Evolutionary conservation across 2,888 invertebrate species (phyloP).

Genomic region (Metalampra italica): DNA sequence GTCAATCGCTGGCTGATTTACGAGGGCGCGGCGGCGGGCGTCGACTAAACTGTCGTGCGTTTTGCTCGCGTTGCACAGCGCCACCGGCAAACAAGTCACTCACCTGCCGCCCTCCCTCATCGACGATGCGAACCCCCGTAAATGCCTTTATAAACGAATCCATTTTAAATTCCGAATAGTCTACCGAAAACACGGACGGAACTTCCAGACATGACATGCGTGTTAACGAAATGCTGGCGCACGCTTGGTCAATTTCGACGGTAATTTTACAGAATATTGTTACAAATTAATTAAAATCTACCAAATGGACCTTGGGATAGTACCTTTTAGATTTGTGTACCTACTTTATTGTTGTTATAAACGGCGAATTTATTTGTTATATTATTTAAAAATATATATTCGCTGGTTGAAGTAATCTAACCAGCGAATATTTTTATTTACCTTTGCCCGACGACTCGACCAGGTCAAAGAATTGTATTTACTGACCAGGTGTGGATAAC

Average conservation of each 20-base stretch:
- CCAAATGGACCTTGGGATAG: conserved; percentile 32
- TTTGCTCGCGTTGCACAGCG: conserved; percentile 64
- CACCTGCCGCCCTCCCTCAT: conserved; percentile 71
- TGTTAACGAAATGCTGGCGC: conserved; percentile 67
- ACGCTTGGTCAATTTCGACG: conserved; percentile 61
- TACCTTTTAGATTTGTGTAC: too few species aligned
- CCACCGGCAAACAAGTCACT: conserved; percentile 76
- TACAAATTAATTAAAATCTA: conserved; percentile 41
- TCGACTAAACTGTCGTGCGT: conserved; percentile 69
- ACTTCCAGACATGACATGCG: conserved; percentile 72
- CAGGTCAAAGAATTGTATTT: too few species aligned
- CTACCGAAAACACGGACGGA: conserved; percentile 67
- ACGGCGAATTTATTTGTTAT: too few species aligned
- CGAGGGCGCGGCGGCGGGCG: conserved; percentile 59
- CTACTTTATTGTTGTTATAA: too few species aligned
- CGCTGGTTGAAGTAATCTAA: too few species aligned
- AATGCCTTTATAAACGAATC: conserved; percentile 74
- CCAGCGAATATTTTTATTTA: too few species aligned
- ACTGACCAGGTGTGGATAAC: too few species aligned
- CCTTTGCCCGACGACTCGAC: too few species aligned
- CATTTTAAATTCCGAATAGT: conserved; percentile 72
- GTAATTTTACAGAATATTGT: conserved; percentile 48
- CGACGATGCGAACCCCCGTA: conserved; percentile 69
- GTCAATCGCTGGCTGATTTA: conserved; percentile 76
- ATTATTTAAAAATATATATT: too few species aligned